These are phyloP conservation scores for Brachionus plicatilis DNA, from an alignment of 1,140 invertebrate species.

Conservation along the genomic window DNA sequence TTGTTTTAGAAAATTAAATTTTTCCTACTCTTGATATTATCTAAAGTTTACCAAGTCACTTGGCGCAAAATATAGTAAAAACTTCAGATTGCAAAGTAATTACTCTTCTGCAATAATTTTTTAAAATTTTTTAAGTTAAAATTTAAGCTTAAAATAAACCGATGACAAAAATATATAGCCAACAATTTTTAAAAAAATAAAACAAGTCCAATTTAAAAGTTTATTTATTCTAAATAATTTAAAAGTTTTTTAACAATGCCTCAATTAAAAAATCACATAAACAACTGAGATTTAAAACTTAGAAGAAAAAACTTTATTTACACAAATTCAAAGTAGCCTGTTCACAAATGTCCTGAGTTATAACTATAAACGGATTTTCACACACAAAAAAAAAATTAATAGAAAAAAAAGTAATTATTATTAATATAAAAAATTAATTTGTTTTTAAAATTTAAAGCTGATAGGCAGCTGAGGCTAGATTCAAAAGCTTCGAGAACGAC, in stretches of 20 bases:
- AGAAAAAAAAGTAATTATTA: not conserved
- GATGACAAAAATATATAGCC: too few species aligned
- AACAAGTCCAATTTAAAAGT: not conserved
- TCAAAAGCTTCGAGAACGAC: slow-evolving; percentile 26
- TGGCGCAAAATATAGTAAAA: too few species aligned
- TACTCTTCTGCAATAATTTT: too few species aligned
- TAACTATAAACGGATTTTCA: slow-evolving; percentile 3
- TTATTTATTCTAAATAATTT: slow-evolving; percentile 33
- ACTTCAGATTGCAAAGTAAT: too few species aligned
- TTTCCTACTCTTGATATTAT: too few species aligned
- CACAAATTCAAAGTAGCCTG: not conserved
- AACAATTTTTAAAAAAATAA: too few species aligned
- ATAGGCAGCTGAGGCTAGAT: slow-evolving; percentile 34
- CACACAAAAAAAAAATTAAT: not conserved
- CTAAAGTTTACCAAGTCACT: too few species aligned
- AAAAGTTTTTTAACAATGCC: slow-evolving; percentile 42
- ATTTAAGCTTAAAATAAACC: too few species aligned
- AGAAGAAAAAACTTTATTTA: not conserved
- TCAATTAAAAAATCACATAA: not conserved
- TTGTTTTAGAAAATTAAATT: too few species aligned
- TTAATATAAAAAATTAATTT: too few species aligned
- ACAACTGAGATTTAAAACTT: not conserved
- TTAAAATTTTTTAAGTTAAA: too few species aligned
- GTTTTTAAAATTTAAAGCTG: not conserved
- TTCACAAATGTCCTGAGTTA: not conserved